Evolutionary conservation across 2,888 invertebrate genomes (phyloP), one percentile per base, ranked within the genome.

Genomic region (Trissolcus brochymenae): DNA sequence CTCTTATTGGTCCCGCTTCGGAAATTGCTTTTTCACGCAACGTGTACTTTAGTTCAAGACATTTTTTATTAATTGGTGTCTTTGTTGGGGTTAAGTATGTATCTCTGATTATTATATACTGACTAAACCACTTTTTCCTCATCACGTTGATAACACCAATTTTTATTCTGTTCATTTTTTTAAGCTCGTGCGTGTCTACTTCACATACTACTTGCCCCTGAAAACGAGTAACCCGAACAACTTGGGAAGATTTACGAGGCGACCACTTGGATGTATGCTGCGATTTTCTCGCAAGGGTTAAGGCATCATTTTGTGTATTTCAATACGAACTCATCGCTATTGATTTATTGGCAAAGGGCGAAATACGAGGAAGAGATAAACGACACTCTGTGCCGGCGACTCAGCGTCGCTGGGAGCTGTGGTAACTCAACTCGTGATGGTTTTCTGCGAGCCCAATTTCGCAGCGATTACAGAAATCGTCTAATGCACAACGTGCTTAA

Each of bases 401-500:
- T 16, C 2, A 1, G 14, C 9, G 49, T 13, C 16, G 9, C 43
- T 16, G 43, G 21, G 16, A 62, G 55, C 66, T 59, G 14, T 16
- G 61, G 40, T 59, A 50, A 55, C 57, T 66, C 65, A 46, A 60
- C 59, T 50, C 54, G 55, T n/a, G n/a, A 40, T 60, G 21, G 43
- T 55, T 74, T 61, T 35, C 79, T 72, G 78, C 80, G 79, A 67
- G 82, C 78, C 82, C 85, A 86, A 87, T 87, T 88, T 88, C 81
- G 83, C 82, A 25, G 79, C 87, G 86, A 88, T 88, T 88, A 88
- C 87, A 83, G 80, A 87, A 87, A 87, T 87, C 87, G 85, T 87
- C 88, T 88, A 89, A 89, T 88, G 85, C 85, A 83, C 84, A 84
- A 87, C 80, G 82, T 84, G 87, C 86, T 87, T 87, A 87, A 88